Evolutionary conservation across 2,113 vertebrate genomes (phyloP), one percentile per base, ranked within the genome.

Genomic region (Platycercus adscitus): DNA sequence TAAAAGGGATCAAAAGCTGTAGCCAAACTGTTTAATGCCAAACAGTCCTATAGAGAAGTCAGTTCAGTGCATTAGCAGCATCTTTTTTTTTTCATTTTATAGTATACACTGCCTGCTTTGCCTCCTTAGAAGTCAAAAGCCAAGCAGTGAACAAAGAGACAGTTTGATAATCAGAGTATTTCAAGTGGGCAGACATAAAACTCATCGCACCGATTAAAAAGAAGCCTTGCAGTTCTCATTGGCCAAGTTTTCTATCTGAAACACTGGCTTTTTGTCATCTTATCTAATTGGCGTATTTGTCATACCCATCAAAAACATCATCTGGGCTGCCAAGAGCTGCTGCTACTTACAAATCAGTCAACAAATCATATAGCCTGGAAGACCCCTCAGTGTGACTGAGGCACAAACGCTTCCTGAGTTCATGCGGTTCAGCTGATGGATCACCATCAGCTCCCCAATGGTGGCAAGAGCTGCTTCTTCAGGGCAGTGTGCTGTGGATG

Each of bases 121-220:
- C 43, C 53, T 1, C 1, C 33, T 88, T 63, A 39, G 60, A 88
- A 83, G 86, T 66, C 41, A 72, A 65, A 21, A 81, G 60, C 50
- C 25, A 66, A 81, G 37, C 58, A 44, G 31, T 17, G 39, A 95
- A 66, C 37, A 66, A 89, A 93, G 71, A 50, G 43, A 24, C 28
- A 18, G 37, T 66, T 93, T 86, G 71, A 73, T 63, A 92, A 81
- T 31, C 68, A 63, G 53, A 92, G 12, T 78, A 84, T 81, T 93
- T 78, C 46, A 86, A 86, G 72, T 1, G 1, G 64, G 39, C 26
- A 66, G 60, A 71, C 2, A 43, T n/a, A 69, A 52, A 76, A 93
- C 61, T 68, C 66, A 93, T 55, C 43, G 46, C 0, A 1, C 46
- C 50, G 26, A 79, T 76, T 93, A 39, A 76, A 95, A 90, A 61